Evolutionary conservation across 2,797 vertebrate species (phyloP), one percentile per base, ranked within the genome.

Genomic region (Hybognathus amarus): DNA sequence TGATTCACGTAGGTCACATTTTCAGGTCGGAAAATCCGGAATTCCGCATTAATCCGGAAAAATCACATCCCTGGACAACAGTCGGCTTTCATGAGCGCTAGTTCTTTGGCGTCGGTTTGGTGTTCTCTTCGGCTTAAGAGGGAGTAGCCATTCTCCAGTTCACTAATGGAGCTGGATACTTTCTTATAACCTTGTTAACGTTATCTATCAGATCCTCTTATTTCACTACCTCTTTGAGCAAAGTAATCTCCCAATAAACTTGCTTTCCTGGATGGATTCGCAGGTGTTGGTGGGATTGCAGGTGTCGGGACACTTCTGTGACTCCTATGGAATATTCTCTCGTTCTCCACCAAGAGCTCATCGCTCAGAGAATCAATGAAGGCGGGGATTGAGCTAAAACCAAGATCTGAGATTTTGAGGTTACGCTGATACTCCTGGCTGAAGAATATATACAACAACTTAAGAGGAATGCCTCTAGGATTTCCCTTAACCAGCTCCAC

Each of bases 191-290:
- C 90, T 94, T 84, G 70, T 87, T 2, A 68, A 94, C 89, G 63
- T 91, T 91, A 76, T 91, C 54, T 74, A 89, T 85, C 42, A 95
- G 90, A 84, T 92, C 83, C 1, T 89, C 64, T 27, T 93, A 93
- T 45, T 22, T 79, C 82, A 47, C 8, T 45, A 45, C 63, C 27
- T 8, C 50, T 75, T 20, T 10, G 42, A 24, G 3, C 38, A 42
- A 61, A 6, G 52, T 2, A 4, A 27, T 30, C 52, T 59, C 75
- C 88, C 33, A 87, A 64, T 22, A 79, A 77, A 0, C 69, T 68
- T 47, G 38, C 6, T 13, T 15, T 36, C 20, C 80, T n/a, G 9
- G 47, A 6, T 20, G 59, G 30, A 73, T 11, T 83, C 74, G 27
- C 66, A 64, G 30, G 42, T 79, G 63, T 52, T 20, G 33, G 67